These are phyloP conservation scores for Neofelis nebulosa DNA, from an alignment of 2,113 vertebrate genomes.

Conservation along the genomic window DNA sequence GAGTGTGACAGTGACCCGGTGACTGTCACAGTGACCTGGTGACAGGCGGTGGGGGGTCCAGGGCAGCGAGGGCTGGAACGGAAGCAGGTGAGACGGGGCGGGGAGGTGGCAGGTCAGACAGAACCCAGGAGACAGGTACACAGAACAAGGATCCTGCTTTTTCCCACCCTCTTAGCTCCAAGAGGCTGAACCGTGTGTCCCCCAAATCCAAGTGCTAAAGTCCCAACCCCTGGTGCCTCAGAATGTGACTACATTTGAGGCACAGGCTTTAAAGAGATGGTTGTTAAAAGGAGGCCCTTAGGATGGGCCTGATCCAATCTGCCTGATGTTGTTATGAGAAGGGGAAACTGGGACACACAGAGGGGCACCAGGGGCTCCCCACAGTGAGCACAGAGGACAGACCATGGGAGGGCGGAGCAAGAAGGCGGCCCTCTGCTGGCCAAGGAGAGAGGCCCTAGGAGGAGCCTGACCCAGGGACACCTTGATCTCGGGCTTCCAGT, in stretches of 20 bases:
- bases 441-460: background rate
- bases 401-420: background rate
- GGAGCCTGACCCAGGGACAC: background rate
- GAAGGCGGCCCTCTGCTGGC: no score
- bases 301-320: background rate
- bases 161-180: fast-evolving
- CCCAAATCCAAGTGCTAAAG: background rate
- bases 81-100: background rate
- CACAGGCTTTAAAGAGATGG: background rate
- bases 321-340: background rate
- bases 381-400: background rate
- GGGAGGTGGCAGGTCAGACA: background rate
- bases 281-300: background rate
- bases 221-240: background rate
- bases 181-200: background rate
- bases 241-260: background rate
- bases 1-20: no score
- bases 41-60: no score
- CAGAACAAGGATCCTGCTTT: background rate
- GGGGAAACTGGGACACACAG: background rate
- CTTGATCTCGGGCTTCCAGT: background rate
- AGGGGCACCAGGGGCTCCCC: background rate
- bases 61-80: background rate
- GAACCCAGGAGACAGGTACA: background rate
- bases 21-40: no score